Evolutionary conservation across 2,888 invertebrate species (phyloP), one percentile per base, ranked within the genome.

Genomic region (Rhagium mordax): DNA sequence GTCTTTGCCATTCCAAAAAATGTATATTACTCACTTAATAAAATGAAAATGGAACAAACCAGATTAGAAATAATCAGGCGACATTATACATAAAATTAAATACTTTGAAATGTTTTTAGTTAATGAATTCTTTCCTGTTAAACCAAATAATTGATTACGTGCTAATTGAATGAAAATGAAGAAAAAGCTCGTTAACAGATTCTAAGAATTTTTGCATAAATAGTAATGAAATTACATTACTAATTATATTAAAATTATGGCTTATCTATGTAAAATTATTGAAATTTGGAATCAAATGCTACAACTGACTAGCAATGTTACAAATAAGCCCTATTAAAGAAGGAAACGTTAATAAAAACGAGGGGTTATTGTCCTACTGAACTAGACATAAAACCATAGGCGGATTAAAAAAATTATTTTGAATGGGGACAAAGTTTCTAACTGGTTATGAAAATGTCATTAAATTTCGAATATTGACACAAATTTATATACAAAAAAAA

Each of bases 261-360:
- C 20, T 16, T 27, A 16, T 18, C 13, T 41, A 15, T 16, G 27
- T 60, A 47, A 47, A 24, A 64, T 64, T 49, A 29, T 27, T 64
- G 27, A 64, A 64, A 64, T 64, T 51, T 24, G 64, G 64, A 64
- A 51, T 49, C 33, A 64, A 49, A 15, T 47, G n/a, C 24, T 27
- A 47, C 47, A 64, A 27, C 51, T 27, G 24, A 64, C 49, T 16
- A 48, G 16, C 33, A 18, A 65, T 65, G 65, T 53, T 65, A 13
- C n/a, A 53, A 16, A 65, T 59, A 15, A 41, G 48, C 51, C 18
- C 53, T 51, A 18, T 53, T 53, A 29, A 33, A 69, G 65, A 72
- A 61, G 72, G 72, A 72, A 72, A 70, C 33, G 60, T 66, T 73
- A 73, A 70, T 70, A 73, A 72, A 69, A 69, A 59, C 15, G 53